Evolutionary conservation across 2,113 vertebrate species (phyloP), one percentile per base, ranked within the genome.

Genomic region (Campylomormyrus tamandua): DNA sequence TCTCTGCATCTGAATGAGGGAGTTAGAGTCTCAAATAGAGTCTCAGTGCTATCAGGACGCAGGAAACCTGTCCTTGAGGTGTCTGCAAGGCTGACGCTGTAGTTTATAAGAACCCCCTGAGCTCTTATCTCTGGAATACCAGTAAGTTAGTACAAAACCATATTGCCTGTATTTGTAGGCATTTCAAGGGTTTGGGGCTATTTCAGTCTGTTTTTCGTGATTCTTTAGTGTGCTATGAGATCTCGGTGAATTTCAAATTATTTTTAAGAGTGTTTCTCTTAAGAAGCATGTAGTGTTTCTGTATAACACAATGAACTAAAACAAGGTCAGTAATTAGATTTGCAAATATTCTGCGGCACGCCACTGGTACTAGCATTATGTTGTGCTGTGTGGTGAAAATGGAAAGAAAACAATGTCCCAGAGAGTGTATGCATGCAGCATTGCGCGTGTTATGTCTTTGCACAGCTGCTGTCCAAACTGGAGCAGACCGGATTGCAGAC

Each of bases 401-500:
- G n/a, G n/a, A 6, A 85, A 10, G 45, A 50, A 50, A 50, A 50
- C 48, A 53, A 87, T 52, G 2, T 85, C 10, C 35, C 15, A 39
- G 49, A 35, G 35, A 50, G 27, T 62, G 17, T 49, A 39, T 15
- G n/a, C 45, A 49, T 50, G 24, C 4, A 17, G 10, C 45, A 46
- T 27, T 80, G 17, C 77, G 17, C 8, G 3, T 52, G 35, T 27
- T 24, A 31, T 80, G 35, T 66, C 11, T 21, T 19, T 42, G 46
- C 93, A 87, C 93, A 99, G 98, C 93, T 99, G 93, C 95, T 99
- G 92, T 95, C 95, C 90, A 97, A 97, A 90, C 96, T 99, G 91
- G 98, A 99, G 88, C 97, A 98, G 93, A 97, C 96, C 0, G 97
- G 98, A 8, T 94, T 99, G 91, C 97, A 99, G 93, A 98, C 97